phyloP scores from a whole-genome alignment of 2,113 vertebrate genomes.

The Chauna torquata region DNA sequence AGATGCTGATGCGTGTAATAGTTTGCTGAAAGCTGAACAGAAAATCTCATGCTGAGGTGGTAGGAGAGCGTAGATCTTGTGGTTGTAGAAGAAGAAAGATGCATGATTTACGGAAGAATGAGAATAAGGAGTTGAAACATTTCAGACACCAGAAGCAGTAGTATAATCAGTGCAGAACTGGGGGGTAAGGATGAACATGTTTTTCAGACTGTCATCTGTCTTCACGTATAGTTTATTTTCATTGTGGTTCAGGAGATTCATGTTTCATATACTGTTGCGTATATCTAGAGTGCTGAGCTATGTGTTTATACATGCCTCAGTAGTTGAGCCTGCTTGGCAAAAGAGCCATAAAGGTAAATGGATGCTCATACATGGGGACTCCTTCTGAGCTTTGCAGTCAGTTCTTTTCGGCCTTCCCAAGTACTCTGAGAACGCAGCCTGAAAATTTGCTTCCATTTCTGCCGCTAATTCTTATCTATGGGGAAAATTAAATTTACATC shows the following conservation, averaged over 20 bases:
- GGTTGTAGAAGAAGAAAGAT: slow-evolving; percentile 15
- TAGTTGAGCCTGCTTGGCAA: not conserved
- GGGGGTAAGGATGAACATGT: not conserved
- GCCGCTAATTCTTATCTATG: too few relatives aligned
- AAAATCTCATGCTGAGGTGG: slow-evolving; percentile 3
- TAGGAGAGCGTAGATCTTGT: not conserved
- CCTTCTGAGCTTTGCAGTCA: not conserved
- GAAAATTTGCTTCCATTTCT: not conserved
- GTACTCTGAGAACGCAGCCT: not conserved
- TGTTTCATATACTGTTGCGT: not conserved
- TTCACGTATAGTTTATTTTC: not conserved
- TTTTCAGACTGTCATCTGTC: not conserved
- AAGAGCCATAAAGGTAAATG: not conserved
- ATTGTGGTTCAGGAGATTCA: not conserved
- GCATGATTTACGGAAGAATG: not conserved
- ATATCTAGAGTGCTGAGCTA: not conserved
- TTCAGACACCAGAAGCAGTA: slow-evolving; percentile 9
- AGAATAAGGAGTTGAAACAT: not conserved
- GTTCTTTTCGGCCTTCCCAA: not conserved
- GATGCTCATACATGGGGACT: not conserved
- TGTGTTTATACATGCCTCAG: not conserved
- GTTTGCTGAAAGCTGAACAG: slow-evolving; percentile 18
- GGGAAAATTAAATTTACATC: too few relatives aligned
- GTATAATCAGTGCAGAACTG: slow-evolving; percentile 4
- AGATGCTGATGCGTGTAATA: not conserved